A percentile compares a stretch with the other conserved stretches of the same genome.
These are phyloP conservation scores for Pseudopleuronectes americanus DNA, from an alignment of 2,797 vertebrate genomes.

Conservation along the genomic window DNA sequence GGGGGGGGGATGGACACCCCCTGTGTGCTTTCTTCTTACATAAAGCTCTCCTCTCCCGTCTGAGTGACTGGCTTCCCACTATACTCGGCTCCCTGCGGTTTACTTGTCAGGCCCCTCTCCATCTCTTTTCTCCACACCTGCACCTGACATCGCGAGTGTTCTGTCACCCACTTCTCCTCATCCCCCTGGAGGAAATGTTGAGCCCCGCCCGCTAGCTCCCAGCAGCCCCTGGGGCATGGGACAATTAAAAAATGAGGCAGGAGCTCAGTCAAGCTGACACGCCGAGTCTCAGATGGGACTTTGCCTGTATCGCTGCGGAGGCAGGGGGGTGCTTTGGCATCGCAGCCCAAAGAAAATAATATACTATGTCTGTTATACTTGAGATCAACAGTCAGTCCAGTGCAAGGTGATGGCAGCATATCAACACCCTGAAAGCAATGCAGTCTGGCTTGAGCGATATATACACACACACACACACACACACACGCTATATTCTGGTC, in stretches of 20 bases:
- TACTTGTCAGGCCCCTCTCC: slow-evolving; percentile 72
- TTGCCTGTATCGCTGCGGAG: slow-evolving; percentile 38
- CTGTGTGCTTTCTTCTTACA: slow-evolving; percentile 67
- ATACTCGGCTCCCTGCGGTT: slow-evolving; percentile 68
- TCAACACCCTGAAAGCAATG: slow-evolving; percentile 63
- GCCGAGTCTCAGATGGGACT: slow-evolving; percentile 61
- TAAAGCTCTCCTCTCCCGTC: slow-evolving; percentile 59
- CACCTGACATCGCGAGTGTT: slow-evolving; percentile 76
- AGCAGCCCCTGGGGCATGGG: slow-evolving; percentile 75
- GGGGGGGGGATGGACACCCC: slow-evolving; percentile 52
- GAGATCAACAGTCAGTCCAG: slow-evolving; percentile 66
- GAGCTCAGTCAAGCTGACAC: slow-evolving; percentile 66
- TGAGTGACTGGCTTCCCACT: slow-evolving; percentile 61
- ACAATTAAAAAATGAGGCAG: slow-evolving; percentile 78
- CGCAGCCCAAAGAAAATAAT: slow-evolving; percentile 58
- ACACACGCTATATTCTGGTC: slow-evolving; percentile 55
- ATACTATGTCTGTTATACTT: slow-evolving; percentile 58
- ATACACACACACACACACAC: slow-evolving; percentile 44
- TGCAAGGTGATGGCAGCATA: slow-evolving; percentile 65
- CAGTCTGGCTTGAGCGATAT: slow-evolving; percentile 56
- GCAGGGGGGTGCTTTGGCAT: slow-evolving; percentile 14
- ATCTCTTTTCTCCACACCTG: slow-evolving; percentile 70
- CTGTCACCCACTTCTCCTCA: slow-evolving; percentile 60
- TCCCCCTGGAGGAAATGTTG: slow-evolving; percentile 57
- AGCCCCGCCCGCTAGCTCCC: slow-evolving; percentile 69